These are phyloP conservation scores for Anthophora plumipes DNA, from an alignment of 2,888 invertebrate genomes.

Conservation along the genomic window DNA sequence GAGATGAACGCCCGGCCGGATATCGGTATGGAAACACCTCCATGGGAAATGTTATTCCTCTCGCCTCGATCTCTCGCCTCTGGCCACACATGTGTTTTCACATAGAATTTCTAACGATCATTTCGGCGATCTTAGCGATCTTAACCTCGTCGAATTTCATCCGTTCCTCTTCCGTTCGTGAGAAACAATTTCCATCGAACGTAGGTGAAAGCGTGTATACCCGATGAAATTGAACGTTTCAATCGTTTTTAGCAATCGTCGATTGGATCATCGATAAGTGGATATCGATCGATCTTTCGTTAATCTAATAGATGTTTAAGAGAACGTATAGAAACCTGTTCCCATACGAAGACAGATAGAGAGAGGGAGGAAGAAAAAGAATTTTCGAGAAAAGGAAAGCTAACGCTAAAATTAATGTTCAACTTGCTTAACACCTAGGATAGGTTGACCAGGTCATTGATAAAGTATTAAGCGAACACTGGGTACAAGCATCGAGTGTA, in stretches of 20 bases:
- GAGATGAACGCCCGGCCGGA: slow-evolving; percentile 49
- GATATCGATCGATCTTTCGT: too few species aligned
- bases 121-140: not conserved
- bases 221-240: too few species aligned
- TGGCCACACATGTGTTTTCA: slow-evolving; percentile 46
- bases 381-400: not conserved
- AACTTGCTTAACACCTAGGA: not conserved
- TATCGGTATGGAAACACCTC: slow-evolving; percentile 41
- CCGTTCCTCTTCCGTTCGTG: not conserved
- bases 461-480: slow-evolving; percentile 9
- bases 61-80: slow-evolving; percentile 27
- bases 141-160: not conserved
- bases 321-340: not conserved
- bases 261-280: too few species aligned
- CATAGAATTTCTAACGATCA: slow-evolving; percentile 4
- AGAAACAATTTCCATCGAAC: too few species aligned
- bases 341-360: too few species aligned
- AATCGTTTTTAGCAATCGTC: too few species aligned
- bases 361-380: not conserved
- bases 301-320: not conserved
- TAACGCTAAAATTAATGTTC: not conserved
- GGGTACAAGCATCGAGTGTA: slow-evolving; percentile 1
- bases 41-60: slow-evolving; percentile 55
- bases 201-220: too few species aligned
- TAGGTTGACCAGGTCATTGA: slow-evolving; percentile 28